These are phyloP conservation scores for Callionymus lyra DNA, from an alignment of 2,113 vertebrate species.

Conservation along the genomic window DNA sequence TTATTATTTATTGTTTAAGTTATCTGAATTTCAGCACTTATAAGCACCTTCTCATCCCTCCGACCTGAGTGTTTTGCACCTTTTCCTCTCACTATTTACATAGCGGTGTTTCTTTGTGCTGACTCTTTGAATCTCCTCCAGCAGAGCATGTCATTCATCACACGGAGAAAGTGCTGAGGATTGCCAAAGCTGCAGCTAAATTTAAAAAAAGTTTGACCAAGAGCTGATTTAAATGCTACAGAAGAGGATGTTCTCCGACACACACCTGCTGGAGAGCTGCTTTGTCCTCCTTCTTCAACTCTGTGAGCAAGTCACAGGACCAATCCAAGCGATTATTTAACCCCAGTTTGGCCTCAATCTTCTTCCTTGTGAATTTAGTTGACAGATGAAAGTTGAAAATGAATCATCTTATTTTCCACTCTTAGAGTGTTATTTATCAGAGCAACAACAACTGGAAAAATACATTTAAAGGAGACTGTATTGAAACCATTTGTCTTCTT, in stretches of 20 bases:
- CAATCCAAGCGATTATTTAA: slow-evolving; percentile 11
- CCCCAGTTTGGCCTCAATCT: slow-evolving; percentile 19
- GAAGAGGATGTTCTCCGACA: slow-evolving; percentile 3
- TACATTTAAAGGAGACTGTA: too few relatives aligned
- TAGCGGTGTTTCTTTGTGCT: slow-evolving; percentile 2
- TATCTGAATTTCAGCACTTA: too few relatives aligned
- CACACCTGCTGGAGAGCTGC: slow-evolving; percentile 19
- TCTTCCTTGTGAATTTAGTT: too few relatives aligned
- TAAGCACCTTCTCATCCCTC: too few relatives aligned
- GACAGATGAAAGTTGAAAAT: too few relatives aligned
- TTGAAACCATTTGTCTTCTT: too few relatives aligned
- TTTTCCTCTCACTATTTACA: not conserved
- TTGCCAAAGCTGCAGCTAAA: slow-evolving; percentile 4
- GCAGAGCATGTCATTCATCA: slow-evolving; percentile 11
- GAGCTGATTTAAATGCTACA: slow-evolving; percentile 3
- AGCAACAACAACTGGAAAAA: too few relatives aligned
- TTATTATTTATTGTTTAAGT: slow-evolving; percentile 1
- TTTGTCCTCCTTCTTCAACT: slow-evolving; percentile 6
- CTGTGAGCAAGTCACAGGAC: slow-evolving; percentile 42
- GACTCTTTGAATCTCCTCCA: slow-evolving; percentile 19
- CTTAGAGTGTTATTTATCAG: too few relatives aligned
- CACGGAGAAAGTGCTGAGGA: slow-evolving; percentile 2
- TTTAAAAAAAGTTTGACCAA: slow-evolving; percentile 5
- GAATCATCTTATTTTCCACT: too few relatives aligned
- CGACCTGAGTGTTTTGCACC: not conserved